Percentiles rank a stretch among this genome's conserved stretches.
These are phyloP conservation scores for Octonoba sinensis DNA, from an alignment of 2,888 invertebrate genomes.

Conservation along the genomic window DNA sequence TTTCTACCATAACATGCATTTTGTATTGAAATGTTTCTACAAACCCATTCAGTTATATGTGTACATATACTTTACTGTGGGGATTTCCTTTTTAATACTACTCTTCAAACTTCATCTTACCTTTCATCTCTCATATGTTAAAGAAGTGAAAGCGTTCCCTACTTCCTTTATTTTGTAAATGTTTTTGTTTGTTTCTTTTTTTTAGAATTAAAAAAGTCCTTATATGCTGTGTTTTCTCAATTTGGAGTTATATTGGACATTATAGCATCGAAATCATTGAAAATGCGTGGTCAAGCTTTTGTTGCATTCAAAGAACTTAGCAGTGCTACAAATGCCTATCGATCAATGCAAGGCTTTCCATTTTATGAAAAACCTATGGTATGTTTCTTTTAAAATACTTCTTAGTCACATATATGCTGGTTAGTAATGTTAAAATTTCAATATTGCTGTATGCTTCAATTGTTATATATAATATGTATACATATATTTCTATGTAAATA, in stretches of 20 bases:
- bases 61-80: no score
- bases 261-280: constrained; percentile 93
- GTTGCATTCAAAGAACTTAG: constrained; percentile 98
- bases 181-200: constrained; percentile 55
- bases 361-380: constrained; percentile 99
- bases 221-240: constrained; percentile 99
- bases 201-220: constrained; percentile 92
- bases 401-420: background rate
- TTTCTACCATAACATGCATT: no score
- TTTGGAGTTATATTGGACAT: constrained; percentile 99
- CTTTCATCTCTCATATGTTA: no score
- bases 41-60: no score
- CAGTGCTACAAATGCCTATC: constrained; percentile 93
- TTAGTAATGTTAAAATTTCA: no score
- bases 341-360: constrained; percentile 99
- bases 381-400: constrained; percentile 5
- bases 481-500: no score
- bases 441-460: no score
- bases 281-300: constrained; percentile 99
- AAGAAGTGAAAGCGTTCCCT: no score
- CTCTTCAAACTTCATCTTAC: no score
- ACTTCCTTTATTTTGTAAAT: background rate
- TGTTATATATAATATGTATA: no score
- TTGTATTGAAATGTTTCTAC: no score
- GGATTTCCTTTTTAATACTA: no score